These are phyloP conservation scores for Meloidogyne floridensis DNA, from an alignment of 1,140 invertebrate genomes.

Conservation along the genomic window DNA sequence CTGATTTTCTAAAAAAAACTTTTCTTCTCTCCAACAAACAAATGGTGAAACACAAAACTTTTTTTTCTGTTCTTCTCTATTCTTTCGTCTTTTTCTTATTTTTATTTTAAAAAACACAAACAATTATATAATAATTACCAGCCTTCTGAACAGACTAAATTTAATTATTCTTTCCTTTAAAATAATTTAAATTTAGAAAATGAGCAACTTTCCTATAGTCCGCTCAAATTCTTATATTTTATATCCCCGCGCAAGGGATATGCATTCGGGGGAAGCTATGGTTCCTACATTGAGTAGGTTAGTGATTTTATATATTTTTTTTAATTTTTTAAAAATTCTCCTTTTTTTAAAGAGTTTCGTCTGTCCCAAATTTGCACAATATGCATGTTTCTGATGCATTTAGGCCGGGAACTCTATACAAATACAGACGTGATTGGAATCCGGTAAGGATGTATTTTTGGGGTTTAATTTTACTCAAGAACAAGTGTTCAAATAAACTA, in stretches of 20 bases:
- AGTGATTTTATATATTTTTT: slow-evolving; percentile 19
- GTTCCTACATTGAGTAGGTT: slow-evolving; percentile 46
- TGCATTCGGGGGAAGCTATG: slow-evolving; percentile 29
- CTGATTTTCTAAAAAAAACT: background rate
- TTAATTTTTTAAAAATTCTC: slow-evolving; percentile 17
- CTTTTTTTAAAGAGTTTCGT: slow-evolving; percentile 53
- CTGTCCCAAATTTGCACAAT: slow-evolving; percentile 59
- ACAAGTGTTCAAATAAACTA: background rate
- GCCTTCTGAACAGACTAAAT: slow-evolving; percentile 2
- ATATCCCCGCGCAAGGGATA: slow-evolving; percentile 46
- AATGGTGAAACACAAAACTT: slow-evolving; percentile 9
- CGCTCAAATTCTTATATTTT: slow-evolving; percentile 40
- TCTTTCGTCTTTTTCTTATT: background rate
- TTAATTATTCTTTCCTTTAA: background rate
- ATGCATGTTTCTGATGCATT: slow-evolving; percentile 49
- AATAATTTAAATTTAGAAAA: slow-evolving; percentile 10
- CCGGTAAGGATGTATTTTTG: slow-evolving; percentile 37
- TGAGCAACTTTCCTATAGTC: slow-evolving; percentile 52
- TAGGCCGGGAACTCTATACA: slow-evolving; percentile 57
- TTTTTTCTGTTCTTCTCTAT: background rate
- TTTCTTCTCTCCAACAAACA: background rate
- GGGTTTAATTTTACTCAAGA: slow-evolving; percentile 8
- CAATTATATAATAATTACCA: background rate
- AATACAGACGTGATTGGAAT: slow-evolving; percentile 54
- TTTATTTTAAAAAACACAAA: no score